These are phyloP conservation scores for Zaprionus tsacasi DNA, from an alignment of 1,140 invertebrate species.

Conservation along the genomic window DNA sequence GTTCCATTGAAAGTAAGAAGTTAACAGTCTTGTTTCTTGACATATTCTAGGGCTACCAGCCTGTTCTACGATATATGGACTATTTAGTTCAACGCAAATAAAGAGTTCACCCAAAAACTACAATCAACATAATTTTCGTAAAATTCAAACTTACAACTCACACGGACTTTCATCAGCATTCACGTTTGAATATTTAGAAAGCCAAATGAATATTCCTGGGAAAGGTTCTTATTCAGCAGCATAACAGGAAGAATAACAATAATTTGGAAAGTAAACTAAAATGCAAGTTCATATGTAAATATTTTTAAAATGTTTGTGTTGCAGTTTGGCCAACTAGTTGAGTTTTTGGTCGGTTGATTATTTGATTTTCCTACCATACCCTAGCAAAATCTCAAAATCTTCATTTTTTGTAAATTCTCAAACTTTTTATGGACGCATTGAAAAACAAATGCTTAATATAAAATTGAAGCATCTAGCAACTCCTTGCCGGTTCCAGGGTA, in stretches of 20 bases:
- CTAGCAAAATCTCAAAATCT: neutral
- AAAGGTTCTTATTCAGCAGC: constrained; percentile 56
- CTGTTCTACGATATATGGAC: no score
- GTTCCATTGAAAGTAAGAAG: no score
- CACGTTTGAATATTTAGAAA: neutral
- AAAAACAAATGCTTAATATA: constrained; percentile 13
- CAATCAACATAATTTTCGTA: neutral
- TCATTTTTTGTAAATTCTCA: constrained; percentile 12
- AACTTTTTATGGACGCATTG: constrained; percentile 4
- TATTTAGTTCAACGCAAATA: neutral
- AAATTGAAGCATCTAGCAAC: neutral
- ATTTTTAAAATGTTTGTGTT: constrained; percentile 69
- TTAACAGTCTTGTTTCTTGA: no score
- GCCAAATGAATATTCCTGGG: constrained; percentile 7
- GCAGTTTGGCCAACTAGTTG: constrained; percentile 54
- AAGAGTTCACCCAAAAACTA: neutral
- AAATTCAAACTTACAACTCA: neutral
- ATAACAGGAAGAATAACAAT: constrained; percentile 40
- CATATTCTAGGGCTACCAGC: no score
- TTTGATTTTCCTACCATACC: constrained; percentile 25
- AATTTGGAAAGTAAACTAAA: constrained; percentile 48
- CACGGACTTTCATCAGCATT: neutral
- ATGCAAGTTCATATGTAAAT: constrained; percentile 76
- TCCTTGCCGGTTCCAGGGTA: neutral
- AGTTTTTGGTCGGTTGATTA: constrained; percentile 69